Evolutionary conservation across 2,113 vertebrate genomes (phyloP).

Genomic region (Raphicerus campestris): DNA sequence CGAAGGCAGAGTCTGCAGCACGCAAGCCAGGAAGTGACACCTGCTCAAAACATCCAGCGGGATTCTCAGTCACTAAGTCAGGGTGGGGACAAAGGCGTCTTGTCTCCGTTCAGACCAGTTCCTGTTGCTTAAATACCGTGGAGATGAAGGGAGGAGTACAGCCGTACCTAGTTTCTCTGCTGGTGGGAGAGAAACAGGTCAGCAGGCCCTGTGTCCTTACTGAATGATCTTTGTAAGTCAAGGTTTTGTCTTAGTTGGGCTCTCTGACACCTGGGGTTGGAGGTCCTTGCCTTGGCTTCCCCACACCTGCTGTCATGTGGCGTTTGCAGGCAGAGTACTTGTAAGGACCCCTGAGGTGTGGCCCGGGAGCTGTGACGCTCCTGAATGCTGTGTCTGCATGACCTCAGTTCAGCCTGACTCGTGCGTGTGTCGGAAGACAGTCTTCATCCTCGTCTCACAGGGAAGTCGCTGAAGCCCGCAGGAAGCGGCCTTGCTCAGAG

Average conservation of each 20-base stretch:
- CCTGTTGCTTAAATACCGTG: not conserved
- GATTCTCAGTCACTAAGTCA: not conserved
- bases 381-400: not conserved
- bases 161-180: not conserved
- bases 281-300: not conserved
- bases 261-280: not conserved
- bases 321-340: not conserved
- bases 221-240: not conserved
- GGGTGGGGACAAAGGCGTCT: not conserved
- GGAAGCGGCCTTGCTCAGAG: not conserved
- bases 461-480: not conserved
- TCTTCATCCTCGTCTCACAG: not conserved
- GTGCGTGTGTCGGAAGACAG: not conserved
- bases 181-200: no score
- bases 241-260: not conserved
- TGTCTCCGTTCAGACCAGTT: not conserved
- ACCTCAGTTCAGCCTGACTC: not conserved
- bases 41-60: not conserved
- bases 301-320: fast-evolving
- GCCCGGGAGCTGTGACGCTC: not conserved
- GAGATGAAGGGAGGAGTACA: not conserved
- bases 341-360: not conserved
- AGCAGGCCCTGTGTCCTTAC: not conserved
- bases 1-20: not conserved
- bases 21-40: not conserved